Percentiles rank a stretch among this genome's conserved stretches.
Conservation (phyloP, 2,797 vertebrate species). For the Channallabes apus region DNA sequence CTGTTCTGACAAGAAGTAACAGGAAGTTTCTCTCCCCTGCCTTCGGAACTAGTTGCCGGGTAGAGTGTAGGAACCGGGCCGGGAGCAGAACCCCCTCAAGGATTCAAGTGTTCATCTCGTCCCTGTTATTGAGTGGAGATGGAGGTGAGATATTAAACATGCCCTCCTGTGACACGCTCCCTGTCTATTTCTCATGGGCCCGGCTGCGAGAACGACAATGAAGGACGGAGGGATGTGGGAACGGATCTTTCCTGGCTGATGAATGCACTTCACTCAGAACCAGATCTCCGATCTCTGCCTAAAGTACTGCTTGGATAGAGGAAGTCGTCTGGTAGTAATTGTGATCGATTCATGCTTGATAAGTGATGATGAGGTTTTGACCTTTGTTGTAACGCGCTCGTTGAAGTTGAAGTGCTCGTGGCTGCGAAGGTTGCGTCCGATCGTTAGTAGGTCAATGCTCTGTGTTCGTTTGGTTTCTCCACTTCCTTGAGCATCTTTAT, state of each 20-base stretch:
- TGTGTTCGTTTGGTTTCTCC: neutral
- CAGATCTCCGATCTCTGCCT: neutral
- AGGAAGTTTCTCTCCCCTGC: neutral
- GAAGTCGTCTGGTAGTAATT: neutral
- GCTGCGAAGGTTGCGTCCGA: neutral
- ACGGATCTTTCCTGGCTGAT: neutral
- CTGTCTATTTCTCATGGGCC: neutral
- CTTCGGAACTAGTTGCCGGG: neutral
- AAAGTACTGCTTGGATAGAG: neutral
- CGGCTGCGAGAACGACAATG: neutral
- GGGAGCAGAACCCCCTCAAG: neutral
- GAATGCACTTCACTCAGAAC: neutral
- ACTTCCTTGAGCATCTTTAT: neutral
- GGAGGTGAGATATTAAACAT: conserved; percentile 53
- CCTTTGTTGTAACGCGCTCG: neutral
- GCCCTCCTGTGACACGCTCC: conserved; percentile 1
- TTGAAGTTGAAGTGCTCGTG: neutral
- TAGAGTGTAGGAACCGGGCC: neutral
- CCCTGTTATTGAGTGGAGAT: conserved; percentile 10
- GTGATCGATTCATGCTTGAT: neutral
- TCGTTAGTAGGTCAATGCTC: neutral
- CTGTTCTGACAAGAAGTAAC: no score
- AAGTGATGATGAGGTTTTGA: neutral
- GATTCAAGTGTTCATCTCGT: conserved; percentile 2
- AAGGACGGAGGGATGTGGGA: neutral